Conservation (phyloP, 2,113 vertebrate species). For the Reinhardtius hippoglossoides region DNA sequence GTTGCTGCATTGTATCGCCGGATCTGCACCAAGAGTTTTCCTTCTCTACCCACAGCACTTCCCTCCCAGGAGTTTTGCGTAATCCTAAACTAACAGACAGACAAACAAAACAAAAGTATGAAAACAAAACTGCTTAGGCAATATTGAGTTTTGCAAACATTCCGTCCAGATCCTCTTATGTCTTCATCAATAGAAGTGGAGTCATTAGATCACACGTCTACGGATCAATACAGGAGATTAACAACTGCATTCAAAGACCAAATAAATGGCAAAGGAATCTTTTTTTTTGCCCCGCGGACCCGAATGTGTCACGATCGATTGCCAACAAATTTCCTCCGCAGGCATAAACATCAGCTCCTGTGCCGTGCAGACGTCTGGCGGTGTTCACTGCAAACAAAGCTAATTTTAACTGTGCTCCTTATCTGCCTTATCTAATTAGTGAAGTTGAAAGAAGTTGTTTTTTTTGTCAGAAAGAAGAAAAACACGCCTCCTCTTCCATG, state of each 20-base stretch:
- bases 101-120: too few relatives aligned
- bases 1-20: too few relatives aligned
- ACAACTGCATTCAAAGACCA: neutral
- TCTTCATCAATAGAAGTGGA: neutral
- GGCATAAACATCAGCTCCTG: constrained; percentile 8
- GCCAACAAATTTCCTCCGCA: neutral
- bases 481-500: constrained; percentile 4
- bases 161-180: neutral
- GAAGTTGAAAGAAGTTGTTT: constrained; percentile 9
- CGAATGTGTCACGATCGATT: neutral
- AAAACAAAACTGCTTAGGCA: neutral
- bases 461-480: neutral
- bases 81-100: too few relatives aligned
- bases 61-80: too few relatives aligned
- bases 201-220: neutral
- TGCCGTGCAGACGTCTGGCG: constrained; percentile 9
- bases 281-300: neutral
- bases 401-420: constrained; percentile 19
- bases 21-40: too few relatives aligned
- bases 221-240: neutral
- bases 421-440: constrained; percentile 28
- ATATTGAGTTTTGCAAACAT: neutral
- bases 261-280: neutral
- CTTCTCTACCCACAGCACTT: too few relatives aligned
- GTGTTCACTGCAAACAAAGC: constrained; percentile 31